Percentiles rank a stretch among this genome's conserved stretches.
These are phyloP conservation scores for Eueides isabella DNA, from an alignment of 1,140 invertebrate species.

Conservation along the genomic window DNA sequence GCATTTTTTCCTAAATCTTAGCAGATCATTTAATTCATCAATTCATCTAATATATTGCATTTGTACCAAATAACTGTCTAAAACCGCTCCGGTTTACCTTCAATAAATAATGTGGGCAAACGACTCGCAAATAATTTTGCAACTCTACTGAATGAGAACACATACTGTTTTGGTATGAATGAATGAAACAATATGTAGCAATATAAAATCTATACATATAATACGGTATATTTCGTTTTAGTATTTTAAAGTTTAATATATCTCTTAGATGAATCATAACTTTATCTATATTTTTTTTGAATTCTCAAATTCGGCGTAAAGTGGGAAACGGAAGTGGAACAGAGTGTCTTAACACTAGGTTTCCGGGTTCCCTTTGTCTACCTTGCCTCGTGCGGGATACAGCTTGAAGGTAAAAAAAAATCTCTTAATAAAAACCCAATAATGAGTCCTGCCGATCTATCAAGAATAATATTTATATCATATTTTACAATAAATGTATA, in stretches of 20 bases:
- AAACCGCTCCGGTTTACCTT: constrained; percentile 37
- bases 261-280: too few species aligned
- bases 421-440: too few species aligned
- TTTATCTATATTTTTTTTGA: too few species aligned
- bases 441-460: too few species aligned
- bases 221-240: background rate
- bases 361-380: background rate
- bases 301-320: background rate
- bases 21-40: too few species aligned
- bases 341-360: background rate
- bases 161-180: constrained; percentile 3
- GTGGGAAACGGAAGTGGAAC: background rate
- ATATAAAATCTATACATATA: background rate
- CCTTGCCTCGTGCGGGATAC: background rate
- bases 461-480: too few species aligned
- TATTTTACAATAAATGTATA: too few species aligned
- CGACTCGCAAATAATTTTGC: constrained; percentile 40
- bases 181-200: background rate
- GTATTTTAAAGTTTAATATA: background rate
- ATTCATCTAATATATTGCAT: background rate
- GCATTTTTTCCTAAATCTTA: too few species aligned
- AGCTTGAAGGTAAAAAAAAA: background rate
- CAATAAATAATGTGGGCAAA: constrained; percentile 45
- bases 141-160: constrained; percentile 27
- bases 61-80: constrained; percentile 6